Evolutionary conservation across 2,888 invertebrate species (phyloP), one percentile per base, ranked within the genome.

Genomic region (Tyria jacobaeae): DNA sequence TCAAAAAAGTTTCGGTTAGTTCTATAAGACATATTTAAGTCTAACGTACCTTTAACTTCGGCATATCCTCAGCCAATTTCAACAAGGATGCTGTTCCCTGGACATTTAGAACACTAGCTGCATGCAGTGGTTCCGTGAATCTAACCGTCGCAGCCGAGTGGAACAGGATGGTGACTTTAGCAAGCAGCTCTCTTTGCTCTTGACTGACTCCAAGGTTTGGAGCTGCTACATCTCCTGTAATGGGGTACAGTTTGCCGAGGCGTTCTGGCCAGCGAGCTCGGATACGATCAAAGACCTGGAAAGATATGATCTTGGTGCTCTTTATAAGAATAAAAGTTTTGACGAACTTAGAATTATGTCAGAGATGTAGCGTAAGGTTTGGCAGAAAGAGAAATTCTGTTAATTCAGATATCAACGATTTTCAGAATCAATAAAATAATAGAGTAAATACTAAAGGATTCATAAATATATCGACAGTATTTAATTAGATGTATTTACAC

Each of bases 111-210:
- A 96, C 96, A 0, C 99, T 96, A 0, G 99, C 98, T 2, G 96
- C 95, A 87, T 97, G 97, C 31, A 99, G 94, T 0, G 97, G 96
- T 84, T 99, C 99, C 77, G 99, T 97, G 86, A 99, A 99, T 78
- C 97, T 96, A 21, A 99, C 98, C 0, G 99, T 99, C 0, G 99
- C 99, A 0, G 99, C 99, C 25, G 98, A 97, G 88, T 99, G 99
- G 89, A 99, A 98, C 58, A 99, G 97, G 15, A 98, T 95, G 41
- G 97, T 96, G 15, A 98, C 97, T 52, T 96, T 95, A 6, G 95
- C 94, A 17, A 97, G 86, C 66, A 95, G 89, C 48, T 90, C 89
- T 57, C 95, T 95, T 82, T 97, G 97, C 5, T 95, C 94, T 0
- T 94, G 87, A 62, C 94, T 95, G 54, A 98, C 95, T 12, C 97